Base-by-base conservation (phyloP, 2,888 invertebrate genomes). In the Allolobophora icterica region DNA sequence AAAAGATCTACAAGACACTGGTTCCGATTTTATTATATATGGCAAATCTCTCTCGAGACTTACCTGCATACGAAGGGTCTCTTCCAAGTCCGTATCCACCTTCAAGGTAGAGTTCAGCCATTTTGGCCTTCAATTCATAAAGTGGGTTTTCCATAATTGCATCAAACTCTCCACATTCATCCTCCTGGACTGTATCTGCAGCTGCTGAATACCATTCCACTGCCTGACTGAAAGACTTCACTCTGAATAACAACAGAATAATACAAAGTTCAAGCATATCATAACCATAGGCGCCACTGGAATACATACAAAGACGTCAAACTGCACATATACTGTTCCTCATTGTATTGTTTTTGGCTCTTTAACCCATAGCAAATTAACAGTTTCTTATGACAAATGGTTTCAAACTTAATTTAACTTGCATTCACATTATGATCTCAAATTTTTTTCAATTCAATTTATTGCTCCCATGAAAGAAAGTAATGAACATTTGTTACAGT, bases 51-150 rank as follows among this genome's bases (percentile, higher is more conserved):
- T 34, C 87, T 84, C 11, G 35, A 21, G 35, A 35, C 34, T 21
- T 92, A 95, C 96, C 96, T 89, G 96, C 95, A 94, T 94, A 94
- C 89, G 94, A 94, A 19, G 95, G 95, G 93, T 96, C 95, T 91
- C 95, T 95, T 21, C 94, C 94, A 89, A 96, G 94, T 3, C 95
- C 95, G 93, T 94, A 94, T 5, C 96, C 96, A 5, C 96, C 96
- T 38, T 94, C 92, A 84, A 93, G 93, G 92, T 95, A 96, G 94
- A 96, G 94, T 91, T 96, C 95, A 0, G 96, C 96, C 94, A 96
- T 95, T 91, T 95, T 95, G 42, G 96, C 96, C 92, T 96, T 93
- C 33, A 96, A 94, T 92, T 94, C 93, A 93, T 96, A 96, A 21
- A 93, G 92, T 17, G 96, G 96, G 93, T 95, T 95, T 92, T 95